Base-by-base conservation (phyloP, 2,113 vertebrate genomes). In the Cyprinus carpio region DNA sequence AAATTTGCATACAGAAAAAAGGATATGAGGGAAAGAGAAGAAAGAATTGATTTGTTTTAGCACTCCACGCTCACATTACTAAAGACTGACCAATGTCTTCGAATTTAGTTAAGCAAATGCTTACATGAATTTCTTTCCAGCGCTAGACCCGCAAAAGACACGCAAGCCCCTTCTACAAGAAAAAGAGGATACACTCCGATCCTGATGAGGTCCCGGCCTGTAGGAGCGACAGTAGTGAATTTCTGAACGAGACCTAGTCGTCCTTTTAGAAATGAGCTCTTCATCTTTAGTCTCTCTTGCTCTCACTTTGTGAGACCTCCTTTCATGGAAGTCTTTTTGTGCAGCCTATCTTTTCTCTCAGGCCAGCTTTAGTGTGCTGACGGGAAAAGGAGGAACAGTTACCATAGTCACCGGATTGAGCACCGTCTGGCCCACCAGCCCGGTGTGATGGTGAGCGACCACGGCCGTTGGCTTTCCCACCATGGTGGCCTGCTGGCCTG, bases 371-470 rank as follows among this genome's bases (percentile, higher is more conserved):
- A 98, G 96, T 0, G 97, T 98, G 94, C 97, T 96, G 90, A 98
- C 96, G 0, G 97, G 98, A 89, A 98, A 99, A 0, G 96, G 96
- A 0, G 97, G 97, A 92, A 98, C 96, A 60, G 97, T 98, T 75
- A 99, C 97, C 97, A 99, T 98, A 88, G 97, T 98, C 91, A 99
- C 97, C 0, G 97, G 97, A 88, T 98, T 98, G 1, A 98, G 97
- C 87, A 98, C 97, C 10, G 98, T 95, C 81, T 97, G 97, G 82
- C 98, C 96, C 0, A 99, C 96, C 84, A 99, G 78, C 92, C 98
- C 97, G 0, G 96, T 94, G 91, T 98, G 96, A 80, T 96, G 98
- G 7, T 94, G 93, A 15, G 93, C 92, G 37, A 95, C 90, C 77
- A 95, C 92, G 0, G 94, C 92, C 0, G 94, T 93, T 82, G 94